Evolutionary conservation across 2,797 vertebrate genomes (phyloP).

Genomic region (Oreonectes daqikongensis): DNA sequence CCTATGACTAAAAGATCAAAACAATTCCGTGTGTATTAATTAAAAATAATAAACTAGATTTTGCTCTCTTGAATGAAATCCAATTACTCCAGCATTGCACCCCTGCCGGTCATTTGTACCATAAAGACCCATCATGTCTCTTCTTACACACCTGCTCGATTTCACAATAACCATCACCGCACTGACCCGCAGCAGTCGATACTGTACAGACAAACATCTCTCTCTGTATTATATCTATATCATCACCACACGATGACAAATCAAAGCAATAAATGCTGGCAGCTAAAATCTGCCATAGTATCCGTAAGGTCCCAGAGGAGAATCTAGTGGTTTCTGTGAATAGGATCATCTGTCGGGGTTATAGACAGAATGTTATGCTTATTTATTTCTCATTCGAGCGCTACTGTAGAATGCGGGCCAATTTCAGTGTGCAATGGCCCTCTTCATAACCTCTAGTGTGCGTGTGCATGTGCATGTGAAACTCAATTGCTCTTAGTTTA

Average conservation of each 20-base stretch:
- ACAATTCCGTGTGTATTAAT: no score
- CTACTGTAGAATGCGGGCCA: slow-evolving; percentile 29
- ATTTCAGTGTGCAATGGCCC: slow-evolving; percentile 36
- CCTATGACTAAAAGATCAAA: no score
- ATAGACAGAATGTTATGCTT: slow-evolving; percentile 45
- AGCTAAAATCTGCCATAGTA: slow-evolving; percentile 24
- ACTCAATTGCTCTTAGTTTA: slow-evolving; percentile 16
- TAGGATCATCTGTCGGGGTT: slow-evolving; percentile 14
- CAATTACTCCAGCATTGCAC: background rate
- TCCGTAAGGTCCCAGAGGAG: slow-evolving; percentile 19
- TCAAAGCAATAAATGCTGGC: slow-evolving; percentile 37
- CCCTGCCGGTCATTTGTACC: background rate
- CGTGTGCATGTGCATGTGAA: slow-evolving; percentile 18
- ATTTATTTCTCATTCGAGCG: slow-evolving; percentile 12
- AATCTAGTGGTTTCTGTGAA: slow-evolving; percentile 17
- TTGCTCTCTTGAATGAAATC: background rate
- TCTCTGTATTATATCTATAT: slow-evolving; percentile 13
- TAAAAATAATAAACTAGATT: background rate
- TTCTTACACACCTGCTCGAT: slow-evolving; percentile 3
- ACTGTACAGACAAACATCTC: slow-evolving; percentile 47
- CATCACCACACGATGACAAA: slow-evolving; percentile 19
- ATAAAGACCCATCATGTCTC: background rate
- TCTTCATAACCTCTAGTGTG: slow-evolving; percentile 31
- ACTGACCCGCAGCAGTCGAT: slow-evolving; percentile 51
- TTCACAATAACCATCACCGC: slow-evolving; percentile 52